Base-by-base conservation (phyloP, 2,113 vertebrate species). In the Prochilodus magdalenae region DNA sequence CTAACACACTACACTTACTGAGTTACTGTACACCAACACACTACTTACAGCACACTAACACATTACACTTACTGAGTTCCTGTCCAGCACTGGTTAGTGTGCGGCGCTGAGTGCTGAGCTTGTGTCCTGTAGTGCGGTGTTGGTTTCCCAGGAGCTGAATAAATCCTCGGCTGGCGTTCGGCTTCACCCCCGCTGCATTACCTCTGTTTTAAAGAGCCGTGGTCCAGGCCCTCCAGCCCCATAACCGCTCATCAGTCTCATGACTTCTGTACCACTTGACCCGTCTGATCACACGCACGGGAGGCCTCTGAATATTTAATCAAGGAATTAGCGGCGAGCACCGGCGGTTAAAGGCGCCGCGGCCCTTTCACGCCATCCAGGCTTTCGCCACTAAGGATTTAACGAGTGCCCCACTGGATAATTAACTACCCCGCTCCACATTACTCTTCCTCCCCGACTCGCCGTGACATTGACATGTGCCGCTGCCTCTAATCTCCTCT, bases 251-350 rank as follows among this genome's bases (percentile, higher is more conserved):
- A 62, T 82, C 75, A 59, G 66, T 71, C 73, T 83, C 73, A 44
- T 36, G 69, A 82, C 47, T 79, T 74, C 80, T 66, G 16, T 0
- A 44, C 65, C 84, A 73, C 59, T 72, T 71, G 73, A 81, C 86
- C 77, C 63, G 12, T 44, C 85, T 90, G 87, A 90, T 90, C 72
- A 83, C 81, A 62, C 13, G 6, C n/a, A 75, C 73, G 81, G 71
- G 82, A 36, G 5, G 8, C 65, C 77, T 65, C 77, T 80, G 81
- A 90, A 91, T 90, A 85, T 91, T 89, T 88, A 86, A 88, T 86
- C 77, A 85, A 76, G 20, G 76, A 78, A 89, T 88, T 74, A 77
- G 73, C 79, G 55, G 77, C 70, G 30, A 44, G 11, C 40, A 51
- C 71, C 87, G 85, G 76, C 57, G 26, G 63, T 85, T 81, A 86